Evolutionary conservation across 2,888 invertebrate species (phyloP).

Genomic region (Spisula subtruncata): DNA sequence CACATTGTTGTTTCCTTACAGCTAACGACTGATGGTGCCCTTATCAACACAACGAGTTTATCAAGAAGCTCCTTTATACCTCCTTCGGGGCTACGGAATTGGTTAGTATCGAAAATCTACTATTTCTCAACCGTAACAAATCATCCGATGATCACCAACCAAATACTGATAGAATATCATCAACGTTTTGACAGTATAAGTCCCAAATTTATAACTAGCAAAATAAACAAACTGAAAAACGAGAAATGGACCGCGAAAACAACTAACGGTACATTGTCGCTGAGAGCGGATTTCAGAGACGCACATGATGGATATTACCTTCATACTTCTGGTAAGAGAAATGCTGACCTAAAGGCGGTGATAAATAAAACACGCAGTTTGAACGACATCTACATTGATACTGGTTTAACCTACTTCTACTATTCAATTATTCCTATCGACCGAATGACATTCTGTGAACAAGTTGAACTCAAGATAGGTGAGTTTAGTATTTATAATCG

Average conservation of each 20-base stretch:
- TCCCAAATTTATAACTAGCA: not conserved
- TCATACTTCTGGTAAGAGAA: too few relatives aligned
- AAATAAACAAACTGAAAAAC: not conserved
- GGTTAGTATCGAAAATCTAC: not conserved
- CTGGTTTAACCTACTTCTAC: too few relatives aligned
- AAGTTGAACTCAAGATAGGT: not conserved
- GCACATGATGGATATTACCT: not conserved
- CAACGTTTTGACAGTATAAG: not conserved
- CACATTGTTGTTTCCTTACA: not conserved
- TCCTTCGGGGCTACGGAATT: not conserved
- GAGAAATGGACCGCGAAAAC: not conserved
- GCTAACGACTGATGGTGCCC: not conserved
- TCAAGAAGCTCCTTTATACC: not conserved
- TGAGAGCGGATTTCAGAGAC: not conserved
- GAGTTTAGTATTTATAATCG: not conserved
- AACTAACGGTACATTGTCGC: not conserved
- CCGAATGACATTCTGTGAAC: not conserved
- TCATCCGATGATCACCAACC: not conserved
- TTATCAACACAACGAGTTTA: not conserved
- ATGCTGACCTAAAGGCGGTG: not conserved
- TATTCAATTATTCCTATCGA: not conserved
- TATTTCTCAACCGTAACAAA: not conserved
- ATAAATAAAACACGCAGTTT: not conserved
- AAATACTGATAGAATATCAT: too few relatives aligned
- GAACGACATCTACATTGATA: not conserved